Conservation (phyloP, 1,140 invertebrate genomes). For the Zaprionus kolodkinae region DNA sequence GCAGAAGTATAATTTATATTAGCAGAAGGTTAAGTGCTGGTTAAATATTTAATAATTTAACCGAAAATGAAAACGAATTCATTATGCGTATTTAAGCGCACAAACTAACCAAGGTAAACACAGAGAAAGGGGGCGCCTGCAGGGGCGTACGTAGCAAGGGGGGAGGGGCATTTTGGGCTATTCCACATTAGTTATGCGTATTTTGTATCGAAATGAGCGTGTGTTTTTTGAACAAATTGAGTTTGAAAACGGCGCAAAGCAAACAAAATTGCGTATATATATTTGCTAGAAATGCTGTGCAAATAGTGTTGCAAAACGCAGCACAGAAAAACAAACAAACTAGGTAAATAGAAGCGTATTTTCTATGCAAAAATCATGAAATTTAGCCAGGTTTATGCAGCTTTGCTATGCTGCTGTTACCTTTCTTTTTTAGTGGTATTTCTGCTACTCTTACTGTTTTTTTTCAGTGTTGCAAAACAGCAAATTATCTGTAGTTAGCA, state of each 20-base stretch:
- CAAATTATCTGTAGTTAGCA: constrained; percentile 39
- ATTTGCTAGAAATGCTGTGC: background rate
- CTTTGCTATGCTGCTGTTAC: background rate
- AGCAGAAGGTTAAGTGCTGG: constrained; percentile 51
- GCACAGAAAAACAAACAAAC: background rate
- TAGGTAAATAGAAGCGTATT: background rate
- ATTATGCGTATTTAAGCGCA: constrained; percentile 46
- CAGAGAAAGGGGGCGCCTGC: background rate
- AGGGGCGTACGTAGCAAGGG: background rate
- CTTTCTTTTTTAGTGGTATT: too few species aligned
- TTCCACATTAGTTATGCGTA: background rate
- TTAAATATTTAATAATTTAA: constrained; percentile 56
- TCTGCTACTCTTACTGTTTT: too few species aligned
- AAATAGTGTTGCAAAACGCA: constrained; percentile 1
- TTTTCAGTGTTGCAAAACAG: background rate
- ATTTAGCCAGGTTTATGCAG: background rate
- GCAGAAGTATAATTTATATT: constrained; percentile 53
- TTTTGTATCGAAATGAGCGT: constrained; percentile 9
- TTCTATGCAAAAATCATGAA: background rate
- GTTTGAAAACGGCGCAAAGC: constrained; percentile 7
- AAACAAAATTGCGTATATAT: constrained; percentile 3
- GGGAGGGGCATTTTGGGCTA: background rate
- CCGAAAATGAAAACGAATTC: constrained; percentile 51
- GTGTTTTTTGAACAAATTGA: constrained; percentile 20
- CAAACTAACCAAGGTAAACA: constrained; percentile 27